phyloP scores from a whole-genome alignment of 2,888 invertebrate genomes.

The Conchocele bisecta region DNA sequence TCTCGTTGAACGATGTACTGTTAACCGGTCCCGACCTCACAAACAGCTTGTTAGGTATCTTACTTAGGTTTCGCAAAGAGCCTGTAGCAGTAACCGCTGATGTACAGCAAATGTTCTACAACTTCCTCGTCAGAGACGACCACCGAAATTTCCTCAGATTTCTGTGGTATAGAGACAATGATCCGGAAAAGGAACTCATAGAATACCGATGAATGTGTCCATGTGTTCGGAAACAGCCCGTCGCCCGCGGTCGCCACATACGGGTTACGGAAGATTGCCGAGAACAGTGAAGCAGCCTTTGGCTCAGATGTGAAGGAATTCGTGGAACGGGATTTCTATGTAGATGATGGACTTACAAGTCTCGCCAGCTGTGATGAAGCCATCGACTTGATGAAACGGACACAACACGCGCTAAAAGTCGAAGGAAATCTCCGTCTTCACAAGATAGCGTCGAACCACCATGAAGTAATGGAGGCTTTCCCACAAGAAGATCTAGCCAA shows the following conservation, averaged over 20 bases:
- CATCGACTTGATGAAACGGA: neutral
- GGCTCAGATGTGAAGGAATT: slow-evolving; percentile 4
- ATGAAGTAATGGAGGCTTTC: slow-evolving; percentile 29
- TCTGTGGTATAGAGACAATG: slow-evolving; percentile 48
- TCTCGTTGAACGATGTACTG: slow-evolving; percentile 14
- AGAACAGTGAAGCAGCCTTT: neutral
- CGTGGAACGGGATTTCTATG: slow-evolving; percentile 1
- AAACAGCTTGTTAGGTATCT: slow-evolving; percentile 22
- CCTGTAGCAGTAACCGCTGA: slow-evolving; percentile 41
- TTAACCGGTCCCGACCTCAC: slow-evolving; percentile 19
- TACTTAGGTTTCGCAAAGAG: slow-evolving; percentile 42
- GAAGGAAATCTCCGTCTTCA: slow-evolving; percentile 16
- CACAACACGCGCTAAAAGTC: neutral
- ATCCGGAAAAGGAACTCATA: slow-evolving; percentile 14
- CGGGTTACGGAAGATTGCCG: slow-evolving; percentile 27
- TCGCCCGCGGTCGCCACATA: slow-evolving; percentile 22
- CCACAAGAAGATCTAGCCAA: slow-evolving; percentile 40
- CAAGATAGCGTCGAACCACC: neutral
- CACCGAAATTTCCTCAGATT: slow-evolving; percentile 50
- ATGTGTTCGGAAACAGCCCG: slow-evolving; percentile 15
- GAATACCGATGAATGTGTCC: slow-evolving; percentile 42
- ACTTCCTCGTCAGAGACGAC: slow-evolving; percentile 37
- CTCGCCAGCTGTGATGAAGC: neutral
- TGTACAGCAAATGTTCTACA: slow-evolving; percentile 54
- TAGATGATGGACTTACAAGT: slow-evolving; percentile 1